These are phyloP conservation scores for Colossoma macropomum DNA, from an alignment of 2,113 vertebrate genomes.

Conservation along the genomic window DNA sequence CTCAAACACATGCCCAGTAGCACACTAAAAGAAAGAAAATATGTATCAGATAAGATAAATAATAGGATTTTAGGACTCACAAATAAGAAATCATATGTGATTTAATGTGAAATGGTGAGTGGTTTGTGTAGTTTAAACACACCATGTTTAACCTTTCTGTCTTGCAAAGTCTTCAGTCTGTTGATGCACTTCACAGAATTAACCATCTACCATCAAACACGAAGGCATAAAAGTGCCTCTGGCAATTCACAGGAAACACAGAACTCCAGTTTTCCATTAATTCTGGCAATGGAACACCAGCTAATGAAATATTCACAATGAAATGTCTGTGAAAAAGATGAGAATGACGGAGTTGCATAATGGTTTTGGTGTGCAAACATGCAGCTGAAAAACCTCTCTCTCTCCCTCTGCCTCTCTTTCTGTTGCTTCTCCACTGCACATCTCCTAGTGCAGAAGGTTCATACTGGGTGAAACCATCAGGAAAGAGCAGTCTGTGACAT, in stretches of 20 bases:
- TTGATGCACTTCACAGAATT: not conserved
- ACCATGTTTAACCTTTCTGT: no score
- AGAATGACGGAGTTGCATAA: constrained; percentile 37
- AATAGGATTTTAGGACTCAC: no score
- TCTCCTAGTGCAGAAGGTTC: constrained; percentile 17
- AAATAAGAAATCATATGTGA: no score
- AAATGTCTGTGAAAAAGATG: constrained; percentile 37
- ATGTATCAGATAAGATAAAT: not conserved
- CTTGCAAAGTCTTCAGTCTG: no score
- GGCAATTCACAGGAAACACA: constrained; percentile 7
- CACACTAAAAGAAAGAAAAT: not conserved
- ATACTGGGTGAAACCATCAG: constrained; percentile 40
- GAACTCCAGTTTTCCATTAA: constrained; percentile 50
- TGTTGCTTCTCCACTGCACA: constrained; percentile 22
- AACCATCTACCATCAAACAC: not conserved
- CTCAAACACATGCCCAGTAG: not conserved
- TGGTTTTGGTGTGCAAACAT: constrained; percentile 34
- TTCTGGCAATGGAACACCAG: constrained; percentile 45
- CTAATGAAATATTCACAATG: constrained; percentile 55
- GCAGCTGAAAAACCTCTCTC: constrained; percentile 24
- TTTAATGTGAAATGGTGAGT: no score
- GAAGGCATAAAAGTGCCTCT: not conserved
- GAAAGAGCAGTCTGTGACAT: constrained; percentile 40
- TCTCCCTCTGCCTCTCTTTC: not conserved
- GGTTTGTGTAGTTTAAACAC: no score